A percentile compares a stretch with the other conserved stretches of the same genome.
These are phyloP conservation scores for Thecocarcelia acutangulata DNA, from an alignment of 2,888 invertebrate species.

Conservation along the genomic window DNA sequence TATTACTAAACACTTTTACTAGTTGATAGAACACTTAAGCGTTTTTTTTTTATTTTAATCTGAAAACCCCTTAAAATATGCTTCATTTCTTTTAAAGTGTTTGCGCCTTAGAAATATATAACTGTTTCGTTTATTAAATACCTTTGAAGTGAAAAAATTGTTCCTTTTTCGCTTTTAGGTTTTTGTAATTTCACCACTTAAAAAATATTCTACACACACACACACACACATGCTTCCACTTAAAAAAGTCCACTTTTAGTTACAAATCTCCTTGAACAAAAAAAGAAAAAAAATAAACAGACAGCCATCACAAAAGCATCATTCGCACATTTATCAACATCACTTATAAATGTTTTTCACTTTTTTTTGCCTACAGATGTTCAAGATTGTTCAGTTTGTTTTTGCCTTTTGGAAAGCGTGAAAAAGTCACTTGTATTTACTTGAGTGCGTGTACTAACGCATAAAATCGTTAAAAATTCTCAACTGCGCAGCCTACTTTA, in stretches of 20 bases:
- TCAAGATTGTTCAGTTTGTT: slow-evolving; percentile 43
- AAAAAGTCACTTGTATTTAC: slow-evolving; percentile 12
- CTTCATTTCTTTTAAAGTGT: slow-evolving; percentile 16
- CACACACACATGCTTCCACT: slow-evolving; percentile 53
- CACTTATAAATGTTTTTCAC: slow-evolving; percentile 9
- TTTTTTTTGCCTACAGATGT: slow-evolving; percentile 34
- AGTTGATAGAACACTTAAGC: slow-evolving; percentile 15
- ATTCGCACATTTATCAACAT: slow-evolving; percentile 25
- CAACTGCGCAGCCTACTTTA: slow-evolving; percentile 12
- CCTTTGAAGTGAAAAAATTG: slow-evolving; percentile 9
- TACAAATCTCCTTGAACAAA: slow-evolving; percentile 1
- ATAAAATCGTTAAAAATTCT: neutral
- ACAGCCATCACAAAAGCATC: slow-evolving; percentile 5
- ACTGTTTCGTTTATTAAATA: slow-evolving; percentile 26
- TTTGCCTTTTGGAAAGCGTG: neutral
- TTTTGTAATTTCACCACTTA: slow-evolving; percentile 7
- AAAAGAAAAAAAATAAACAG: slow-evolving; percentile 2
- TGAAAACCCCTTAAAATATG: slow-evolving; percentile 45
- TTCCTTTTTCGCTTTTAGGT: neutral
- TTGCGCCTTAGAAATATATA: neutral
- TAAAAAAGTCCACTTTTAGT: slow-evolving; percentile 53
- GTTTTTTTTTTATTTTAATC: slow-evolving; percentile 4
- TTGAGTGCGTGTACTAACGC: slow-evolving; percentile 1
- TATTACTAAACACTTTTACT: too few relatives aligned
- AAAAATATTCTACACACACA: slow-evolving; percentile 29